Evolutionary conservation across 1,140 invertebrate genomes (phyloP), one percentile per base, ranked within the genome.

Genomic region (Drosophila setifemur): DNA sequence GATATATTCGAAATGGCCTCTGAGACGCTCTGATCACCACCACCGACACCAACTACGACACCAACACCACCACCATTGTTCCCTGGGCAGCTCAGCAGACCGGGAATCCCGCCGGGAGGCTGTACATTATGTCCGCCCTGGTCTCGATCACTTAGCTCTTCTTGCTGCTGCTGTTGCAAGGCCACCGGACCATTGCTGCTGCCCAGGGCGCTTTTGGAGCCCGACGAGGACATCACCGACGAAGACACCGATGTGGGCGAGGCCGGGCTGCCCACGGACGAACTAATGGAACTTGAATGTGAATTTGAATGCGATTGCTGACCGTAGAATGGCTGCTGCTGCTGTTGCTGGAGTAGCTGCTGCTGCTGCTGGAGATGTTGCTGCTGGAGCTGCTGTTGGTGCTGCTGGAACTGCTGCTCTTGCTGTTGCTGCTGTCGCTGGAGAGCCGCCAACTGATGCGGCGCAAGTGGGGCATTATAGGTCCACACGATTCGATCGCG

Each of bases 1-100:
- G 95, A 96, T 91, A 96, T 96, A 91, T 96, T 96, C 60, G 95
- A 96, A 74, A 96, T 94, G 6, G 95, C 96, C 91, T 96, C 95
- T 23, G 95, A 95, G 68, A 95, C 92, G 83, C 95, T 95, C 87
- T 93, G 92, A 87, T 95, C 93, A 48, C 93, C 93, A 66, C 79
- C 73, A 64, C 61, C 70, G 57, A 50, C 67, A 53, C 43, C 55
- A 57, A 69, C 77, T 70, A 66, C 57, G 52, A 35, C 49, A 64
- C 55, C 53, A 54, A 66, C 50, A 73, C 54, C 53, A 57, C 39
- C 45, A 67, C 58, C 33, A 37, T 37, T 37, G 33, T 37, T 37
- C 42, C 63, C 49, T 43, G 78, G 79, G 40, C 78, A 83, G 58
- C 48, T 53, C 19, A 83, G 69, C 78, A 83, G 70, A 49, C 70